phyloP scores from a whole-genome alignment of 2,888 invertebrate genomes.

The Acronicta aceris region DNA sequence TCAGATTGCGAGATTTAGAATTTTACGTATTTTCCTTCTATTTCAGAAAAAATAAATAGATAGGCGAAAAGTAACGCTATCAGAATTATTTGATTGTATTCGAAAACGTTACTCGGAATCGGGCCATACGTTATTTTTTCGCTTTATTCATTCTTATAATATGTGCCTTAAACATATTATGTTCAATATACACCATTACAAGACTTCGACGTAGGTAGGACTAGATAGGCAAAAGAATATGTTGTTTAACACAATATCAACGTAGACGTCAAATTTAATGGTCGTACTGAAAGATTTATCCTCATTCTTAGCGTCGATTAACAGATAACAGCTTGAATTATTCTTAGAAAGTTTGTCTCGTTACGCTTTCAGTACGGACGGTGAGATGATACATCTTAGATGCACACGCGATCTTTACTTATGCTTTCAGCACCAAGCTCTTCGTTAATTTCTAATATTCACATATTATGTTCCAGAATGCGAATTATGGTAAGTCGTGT shows the following conservation, averaged over 20 bases:
- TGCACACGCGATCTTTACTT: constrained; percentile 73
- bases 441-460: constrained; percentile 24
- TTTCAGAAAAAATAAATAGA: constrained; percentile 4
- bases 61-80: constrained; percentile 18
- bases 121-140: not conserved
- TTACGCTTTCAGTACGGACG: constrained; percentile 84
- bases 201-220: too few relatives aligned
- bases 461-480: not conserved
- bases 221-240: too few relatives aligned
- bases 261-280: constrained; percentile 27
- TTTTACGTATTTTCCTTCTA: constrained; percentile 2
- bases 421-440: constrained; percentile 66
- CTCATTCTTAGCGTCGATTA: constrained; percentile 42
- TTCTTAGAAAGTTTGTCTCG: constrained; percentile 71
- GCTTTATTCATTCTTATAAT: not conserved
- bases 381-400: constrained; percentile 70
- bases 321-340: constrained; percentile 45
- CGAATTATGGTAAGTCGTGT: too few relatives aligned
- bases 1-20: constrained; percentile 2
- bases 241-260: constrained; percentile 8
- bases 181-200: too few relatives aligned
- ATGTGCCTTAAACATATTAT: not conserved
- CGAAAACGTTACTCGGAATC: not conserved
- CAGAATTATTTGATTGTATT: constrained; percentile 21
- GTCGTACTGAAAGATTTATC: constrained; percentile 29